Evolutionary conservation across 2,113 vertebrate species (phyloP), one percentile per base, ranked within the genome.

Genomic region (Microcebus tavaratra): DNA sequence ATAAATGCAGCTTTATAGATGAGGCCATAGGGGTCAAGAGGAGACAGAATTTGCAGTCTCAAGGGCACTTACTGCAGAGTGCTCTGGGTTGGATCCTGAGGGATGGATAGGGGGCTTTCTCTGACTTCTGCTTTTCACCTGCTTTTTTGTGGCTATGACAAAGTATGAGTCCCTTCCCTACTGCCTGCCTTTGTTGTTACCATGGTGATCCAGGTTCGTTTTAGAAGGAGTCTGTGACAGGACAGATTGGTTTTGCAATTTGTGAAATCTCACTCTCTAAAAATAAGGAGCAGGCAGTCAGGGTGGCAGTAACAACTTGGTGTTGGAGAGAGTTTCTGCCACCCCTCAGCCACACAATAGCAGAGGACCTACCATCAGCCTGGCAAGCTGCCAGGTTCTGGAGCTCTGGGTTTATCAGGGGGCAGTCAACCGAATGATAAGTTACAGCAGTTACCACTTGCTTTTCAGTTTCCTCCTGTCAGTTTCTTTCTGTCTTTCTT

Each of bases 181-280:
- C 17, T 20, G 27, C 6, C 42, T 89, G 92, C 21, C 76, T 88
- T 88, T 70, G 90, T 85, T 55, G 97, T 98, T 96, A 61, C 97
- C 88, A 97, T 98, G 80, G 97, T 65, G 79, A 97, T 80, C n/a
- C 82, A 97, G 90, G 94, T 96, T 98, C 91, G 18, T 82, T 96
- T 86, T 92, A 88, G 68, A 73, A 67, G 65, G 59, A 61, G 55
- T 93, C 53, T 94, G 76, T 85, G 67, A 76, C 57, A 75, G 68
- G 80, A 97, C 97, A 97, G 97, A 96, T 95, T 95, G 97, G 29
- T 86, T 94, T 90, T 83, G 93, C 17, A 29, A 55, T 61, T 72
- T 96, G 92, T 97, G 92, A 97, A 94, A 96, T 97, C 81, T 96
- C 96, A 92, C 90, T 82, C 93, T 98, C 96, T 96, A 97, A 96